Base-by-base conservation (phyloP, 2,888 invertebrate genomes). In the Aplocera efformata region DNA sequence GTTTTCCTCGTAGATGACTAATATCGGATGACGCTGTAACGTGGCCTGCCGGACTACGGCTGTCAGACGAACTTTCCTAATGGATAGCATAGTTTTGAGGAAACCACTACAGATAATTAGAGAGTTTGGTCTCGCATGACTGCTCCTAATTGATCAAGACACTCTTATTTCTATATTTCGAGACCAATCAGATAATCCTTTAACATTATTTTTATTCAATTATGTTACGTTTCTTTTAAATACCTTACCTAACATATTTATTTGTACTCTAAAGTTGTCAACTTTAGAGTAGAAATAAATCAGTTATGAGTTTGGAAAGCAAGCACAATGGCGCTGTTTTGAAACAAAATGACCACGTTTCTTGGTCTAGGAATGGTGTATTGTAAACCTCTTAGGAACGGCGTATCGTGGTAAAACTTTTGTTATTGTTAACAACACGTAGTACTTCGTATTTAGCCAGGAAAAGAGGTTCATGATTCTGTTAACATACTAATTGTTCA, bases 261-360 rank as follows among this genome's bases (percentile, higher is more conserved):
- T n/a, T n/a, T n/a, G n/a, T n/a, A n/a, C n/a, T n/a, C n/a, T n/a
- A n/a, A n/a, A n/a, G n/a, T n/a, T n/a, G n/a, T n/a, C n/a, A n/a
- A n/a, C n/a, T n/a, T 17, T 17, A 17, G 5, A 17, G 13, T 17
- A 17, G 13, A 17, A 17, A 3, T 3, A 17, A 17, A 17, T n/a
- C n/a, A 36, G 66, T 66, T 64, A 63, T 62, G 67, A 63, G 61
- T 71, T 63, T 65, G 64, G 62, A 67, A 57, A 60, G 53, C 56
- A 61, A 56, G 63, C 62, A 83, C 79, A 83, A 82, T 79, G 81
- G 79, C 63, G 64, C 62, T 85, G 83, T 85, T 86, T 85, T 79
- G 79, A 83, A 86, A 85, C 80, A 83, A 73, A 61, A 67, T 67
- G 58, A 62, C 59, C 55, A 55, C 66, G 63, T 69, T 71, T 64